A percentile compares a stretch with the other conserved stretches of the same genome.
Evolutionary conservation across 1,140 invertebrate species (phyloP).

Genomic region (Pogonus chalceus): DNA sequence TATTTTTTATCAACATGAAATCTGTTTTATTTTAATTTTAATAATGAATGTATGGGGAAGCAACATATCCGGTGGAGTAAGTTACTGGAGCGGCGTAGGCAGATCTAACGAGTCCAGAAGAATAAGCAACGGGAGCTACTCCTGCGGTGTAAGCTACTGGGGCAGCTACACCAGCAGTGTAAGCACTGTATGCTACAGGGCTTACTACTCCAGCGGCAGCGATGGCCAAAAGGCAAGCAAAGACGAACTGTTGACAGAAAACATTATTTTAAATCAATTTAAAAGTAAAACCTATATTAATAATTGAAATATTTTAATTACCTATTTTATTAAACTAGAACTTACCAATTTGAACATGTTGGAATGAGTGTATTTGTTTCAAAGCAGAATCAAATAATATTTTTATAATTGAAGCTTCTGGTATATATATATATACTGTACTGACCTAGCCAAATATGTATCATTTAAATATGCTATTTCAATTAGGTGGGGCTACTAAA

Average conservation of each 20-base stretch:
- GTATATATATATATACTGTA: no score
- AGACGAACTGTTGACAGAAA: no score
- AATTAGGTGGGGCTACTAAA: no score
- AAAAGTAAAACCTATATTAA: neutral
- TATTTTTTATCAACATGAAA: no score
- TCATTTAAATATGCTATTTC: no score
- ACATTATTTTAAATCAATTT: no score
- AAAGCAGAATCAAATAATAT: no score
- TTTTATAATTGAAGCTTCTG: no score
- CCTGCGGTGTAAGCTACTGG: conserved; percentile 33
- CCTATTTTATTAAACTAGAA: conserved; percentile 10
- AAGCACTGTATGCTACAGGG: conserved; percentile 18
- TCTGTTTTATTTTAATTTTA: no score
- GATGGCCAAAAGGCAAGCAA: conserved; percentile 39
- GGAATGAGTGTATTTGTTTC: no score
- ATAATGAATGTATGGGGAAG: neutral
- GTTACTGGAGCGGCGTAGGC: conserved; percentile 19
- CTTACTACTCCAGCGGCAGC: conserved; percentile 35
- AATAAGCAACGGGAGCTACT: conserved; percentile 17
- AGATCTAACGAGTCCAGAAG: conserved; percentile 15
- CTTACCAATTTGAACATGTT: conserved; percentile 35
- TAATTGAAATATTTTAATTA: neutral
- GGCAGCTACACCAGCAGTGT: conserved; percentile 20
- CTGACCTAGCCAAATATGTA: no score
- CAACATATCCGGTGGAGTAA: conserved; percentile 14